Base-by-base conservation (phyloP, 2,888 invertebrate species). In the Caenorhabditis angaria region DNA sequence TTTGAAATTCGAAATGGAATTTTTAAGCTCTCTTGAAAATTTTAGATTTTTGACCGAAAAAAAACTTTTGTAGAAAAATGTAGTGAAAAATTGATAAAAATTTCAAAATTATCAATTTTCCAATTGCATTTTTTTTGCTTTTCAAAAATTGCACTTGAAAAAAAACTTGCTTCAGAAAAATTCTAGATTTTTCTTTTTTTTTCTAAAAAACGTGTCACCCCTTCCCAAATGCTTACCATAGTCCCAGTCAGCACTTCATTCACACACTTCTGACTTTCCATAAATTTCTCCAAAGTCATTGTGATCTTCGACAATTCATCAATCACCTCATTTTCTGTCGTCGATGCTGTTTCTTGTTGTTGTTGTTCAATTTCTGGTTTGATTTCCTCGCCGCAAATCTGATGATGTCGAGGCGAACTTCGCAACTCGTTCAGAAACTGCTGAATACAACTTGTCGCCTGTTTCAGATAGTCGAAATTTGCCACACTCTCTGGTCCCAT, bases 141-240 rank as follows among this genome's bases (percentile, higher is more conserved):
- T 53, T 12, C 61, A 51, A 50, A 48, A 27, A n/a, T 50, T n/a
- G 29, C 25, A 60, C 22, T 12, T 24, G 10, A 48, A 28, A 25
- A 59, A 22, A 24, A 24, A n/a, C n/a, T 28, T 32, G 22, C 18
- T 10, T 53, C 24, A 10, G 22, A 18, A 53, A n/a, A 53, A 8
- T 5, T 8, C 27, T 12, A 53, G 20, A 8, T 32, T 10, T 8
- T 8, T 32, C 5, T 32, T 32, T 10, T 32, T 32, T 32, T 18
- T n/a, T n/a, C n/a, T n/a, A n/a, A n/a, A n/a, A n/a, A n/a, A n/a
- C n/a, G n/a, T n/a, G n/a, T n/a, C n/a, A n/a, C n/a, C n/a, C n/a
- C n/a, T n/a, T n/a, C n/a, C n/a, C n/a, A 50, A 53, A 53, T 12
- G 50, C 62, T 59, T 27, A 70, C 70, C 59, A 71, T 63, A 56